phyloP scores from a whole-genome alignment of 2,113 vertebrate species.

The Vulpes vulpes region DNA sequence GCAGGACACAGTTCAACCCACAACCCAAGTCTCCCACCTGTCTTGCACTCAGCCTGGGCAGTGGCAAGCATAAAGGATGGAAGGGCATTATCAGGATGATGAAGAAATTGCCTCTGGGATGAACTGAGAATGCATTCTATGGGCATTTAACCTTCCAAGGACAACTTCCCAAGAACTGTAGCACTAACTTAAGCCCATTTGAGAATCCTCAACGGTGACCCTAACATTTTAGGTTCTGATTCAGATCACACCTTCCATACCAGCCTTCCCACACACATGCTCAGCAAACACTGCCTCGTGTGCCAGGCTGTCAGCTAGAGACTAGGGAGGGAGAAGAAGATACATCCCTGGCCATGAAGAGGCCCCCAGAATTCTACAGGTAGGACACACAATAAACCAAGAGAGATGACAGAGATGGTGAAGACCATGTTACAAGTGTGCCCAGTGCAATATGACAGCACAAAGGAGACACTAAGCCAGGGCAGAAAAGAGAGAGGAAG shows the following conservation, averaged over 20 bases:
- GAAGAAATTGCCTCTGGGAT: neutral
- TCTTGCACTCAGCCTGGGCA: neutral
- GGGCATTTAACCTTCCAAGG: neutral
- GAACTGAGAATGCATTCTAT: neutral
- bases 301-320: neutral
- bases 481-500: neutral
- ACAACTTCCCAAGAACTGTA: neutral
- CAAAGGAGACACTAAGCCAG: neutral
- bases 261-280: neutral
- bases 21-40: neutral
- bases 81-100: neutral
- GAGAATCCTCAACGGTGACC: neutral
- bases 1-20: neutral
- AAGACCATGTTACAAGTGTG: neutral
- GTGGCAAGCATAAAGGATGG: neutral
- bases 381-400: neutral
- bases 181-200: neutral
- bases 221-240: neutral
- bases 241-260: neutral
- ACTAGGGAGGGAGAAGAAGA: neutral
- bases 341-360: rapidly evolving
- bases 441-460: rapidly evolving
- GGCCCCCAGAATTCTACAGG: neutral
- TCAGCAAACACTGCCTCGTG: neutral
- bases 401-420: neutral